Percentiles rank a stretch among this genome's conserved stretches.
Conservation (phyloP, 2,113 vertebrate genomes). For the Myodes glareolus region DNA sequence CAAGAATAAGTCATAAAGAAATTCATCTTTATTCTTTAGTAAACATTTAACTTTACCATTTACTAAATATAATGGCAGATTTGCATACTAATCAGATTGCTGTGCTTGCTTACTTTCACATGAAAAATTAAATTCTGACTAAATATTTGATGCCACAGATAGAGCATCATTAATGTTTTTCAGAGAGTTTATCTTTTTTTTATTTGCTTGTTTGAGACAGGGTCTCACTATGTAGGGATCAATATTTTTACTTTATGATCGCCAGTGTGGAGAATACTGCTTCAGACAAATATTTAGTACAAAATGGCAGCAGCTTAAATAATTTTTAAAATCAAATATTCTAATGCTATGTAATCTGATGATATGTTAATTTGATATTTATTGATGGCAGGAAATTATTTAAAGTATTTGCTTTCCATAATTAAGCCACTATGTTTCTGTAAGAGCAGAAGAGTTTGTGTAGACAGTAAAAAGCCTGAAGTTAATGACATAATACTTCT, state of each 20-base stretch:
- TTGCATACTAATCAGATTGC: not conserved
- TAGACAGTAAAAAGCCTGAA: not conserved
- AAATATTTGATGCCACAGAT: not conserved
- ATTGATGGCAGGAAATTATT: not conserved
- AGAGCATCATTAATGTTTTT: not conserved
- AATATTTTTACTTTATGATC: not conserved
- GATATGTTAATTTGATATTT: not conserved
- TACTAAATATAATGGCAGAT: not conserved
- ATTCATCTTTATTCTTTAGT: not conserved
- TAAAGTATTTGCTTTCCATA: not conserved
- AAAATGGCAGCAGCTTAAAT: not conserved
- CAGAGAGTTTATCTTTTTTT: not conserved
- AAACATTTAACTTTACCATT: not conserved
- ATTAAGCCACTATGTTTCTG: not conserved
- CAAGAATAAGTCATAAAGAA: not conserved
- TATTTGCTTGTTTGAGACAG: not conserved
- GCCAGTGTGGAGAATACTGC: not conserved
- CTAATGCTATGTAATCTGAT: not conserved
- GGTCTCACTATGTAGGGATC: not conserved
- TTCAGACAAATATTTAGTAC: not conserved
- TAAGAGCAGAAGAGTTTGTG: not conserved
- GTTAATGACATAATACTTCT: not conserved
- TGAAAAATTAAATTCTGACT: not conserved
- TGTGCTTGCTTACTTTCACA: not conserved
- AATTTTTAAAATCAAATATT: conserved; percentile 6